Percentiles rank a stretch among this genome's conserved stretches.
Evolutionary conservation across 2,113 vertebrate genomes (phyloP).

Genomic region (Mirza zaza): DNA sequence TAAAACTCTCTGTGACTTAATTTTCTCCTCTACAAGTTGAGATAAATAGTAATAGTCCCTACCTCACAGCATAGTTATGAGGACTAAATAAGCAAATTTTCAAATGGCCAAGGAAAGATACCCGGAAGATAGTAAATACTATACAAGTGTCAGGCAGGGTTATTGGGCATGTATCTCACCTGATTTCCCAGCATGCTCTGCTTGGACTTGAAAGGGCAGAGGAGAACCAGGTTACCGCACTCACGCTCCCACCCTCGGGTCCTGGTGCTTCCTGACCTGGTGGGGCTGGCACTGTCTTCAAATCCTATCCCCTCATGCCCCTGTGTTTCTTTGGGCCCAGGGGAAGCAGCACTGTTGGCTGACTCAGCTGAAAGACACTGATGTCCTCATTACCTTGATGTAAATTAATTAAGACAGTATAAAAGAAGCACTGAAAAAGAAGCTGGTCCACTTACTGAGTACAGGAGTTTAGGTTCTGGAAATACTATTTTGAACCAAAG

Average conservation of each 20-base stretch:
- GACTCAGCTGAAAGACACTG: not conserved
- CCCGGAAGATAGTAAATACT: not conserved
- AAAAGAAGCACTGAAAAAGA: not conserved
- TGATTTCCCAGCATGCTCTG: not conserved
- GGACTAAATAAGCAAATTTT: not conserved
- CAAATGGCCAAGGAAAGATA: not conserved
- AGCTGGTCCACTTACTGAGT: not conserved
- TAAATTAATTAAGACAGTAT: constrained; percentile 3
- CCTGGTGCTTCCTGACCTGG: not conserved
- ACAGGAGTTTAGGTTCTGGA: not conserved
- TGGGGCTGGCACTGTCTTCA: not conserved
- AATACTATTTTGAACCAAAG: not conserved
- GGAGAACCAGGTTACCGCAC: accelerated
- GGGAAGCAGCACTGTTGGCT: not conserved
- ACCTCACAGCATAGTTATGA: not conserved
- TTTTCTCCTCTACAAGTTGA: not conserved
- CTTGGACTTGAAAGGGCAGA: not conserved
- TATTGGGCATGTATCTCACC: too few relatives aligned
- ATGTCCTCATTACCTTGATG: not conserved
- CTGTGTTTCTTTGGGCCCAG: not conserved
- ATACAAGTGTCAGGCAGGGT: not conserved
- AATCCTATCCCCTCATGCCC: not conserved
- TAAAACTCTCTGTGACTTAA: not conserved
- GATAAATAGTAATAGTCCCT: not conserved
- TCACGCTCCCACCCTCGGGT: accelerated